Evolutionary conservation across 2,888 invertebrate species (phyloP), one percentile per base, ranked within the genome.

Genomic region (Galerucella calmariensis): DNA sequence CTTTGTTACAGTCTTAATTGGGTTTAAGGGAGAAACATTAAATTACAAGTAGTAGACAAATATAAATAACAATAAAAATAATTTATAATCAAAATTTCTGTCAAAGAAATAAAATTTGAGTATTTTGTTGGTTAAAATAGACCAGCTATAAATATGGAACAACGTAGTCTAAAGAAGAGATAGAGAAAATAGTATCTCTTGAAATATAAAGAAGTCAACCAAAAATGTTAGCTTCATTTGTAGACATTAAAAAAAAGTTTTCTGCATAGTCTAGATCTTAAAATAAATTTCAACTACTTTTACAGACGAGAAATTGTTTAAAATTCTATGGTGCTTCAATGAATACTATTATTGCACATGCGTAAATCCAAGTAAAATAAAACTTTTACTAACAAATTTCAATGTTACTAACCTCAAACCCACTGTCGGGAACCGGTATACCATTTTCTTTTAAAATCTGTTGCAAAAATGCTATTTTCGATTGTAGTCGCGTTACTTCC

Each of bases 401-500:
- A n/a, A 41, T 44, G 8, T 24, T 73, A 75, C 75, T 75, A 67
- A 75, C 76, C 74, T 75, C 73, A 67, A 65, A 84, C 84, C 84
- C 81, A 85, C 84, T 65, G 41, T 16, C 20, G 10, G 75, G 75
- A 6, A 73, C 41, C 6, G 72, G 82, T 74, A 86, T 85, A 67
- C 85, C 84, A 79, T 87, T 82, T 74, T 86, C 84, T 63, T 80
- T 78, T 53, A 88, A 79, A 63, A 87, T 80, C 72, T 86, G 86
- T 80, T 88, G 88, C 35, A 88, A 81, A 74, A 87, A 85, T 24
- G 84, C 84, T 63, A 88, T 82, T 79, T 86, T 85, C 3, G 86
- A 83, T 77, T 86, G 86, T 75, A 88, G 80, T 53, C 84, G 80
- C 11, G 77, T 79, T 14, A 85, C 73, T 76, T 85, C 84, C 11